Conservation (phyloP, 2,888 invertebrate genomes). For the Chirona hameri region DNA sequence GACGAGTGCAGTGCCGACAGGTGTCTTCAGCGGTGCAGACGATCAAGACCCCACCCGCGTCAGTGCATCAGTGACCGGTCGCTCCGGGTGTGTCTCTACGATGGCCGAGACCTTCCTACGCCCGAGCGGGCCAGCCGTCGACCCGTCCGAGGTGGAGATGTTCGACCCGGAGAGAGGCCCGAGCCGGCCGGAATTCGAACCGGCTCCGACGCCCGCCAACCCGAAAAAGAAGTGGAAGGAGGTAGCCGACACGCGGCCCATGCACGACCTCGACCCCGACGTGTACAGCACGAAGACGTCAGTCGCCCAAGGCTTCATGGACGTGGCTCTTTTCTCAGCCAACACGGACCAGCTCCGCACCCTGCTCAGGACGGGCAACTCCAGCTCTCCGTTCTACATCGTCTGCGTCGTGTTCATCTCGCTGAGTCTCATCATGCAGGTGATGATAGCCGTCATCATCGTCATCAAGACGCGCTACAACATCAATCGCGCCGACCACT, state of each 20-base stretch:
- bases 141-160: conserved; percentile 5
- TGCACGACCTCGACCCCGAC: neutral
- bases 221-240: neutral
- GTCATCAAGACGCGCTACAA: conserved; percentile 4
- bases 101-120: neutral
- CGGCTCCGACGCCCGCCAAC: neutral
- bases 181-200: neutral
- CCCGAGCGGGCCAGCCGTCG: neutral
- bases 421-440: neutral
- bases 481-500: neutral
- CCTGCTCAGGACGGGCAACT: conserved; percentile 1
- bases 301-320: conserved; percentile 9
- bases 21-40: no score
- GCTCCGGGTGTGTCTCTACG: neutral
- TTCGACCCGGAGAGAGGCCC: neutral
- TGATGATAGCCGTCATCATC: neutral
- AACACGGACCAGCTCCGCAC: conserved; percentile 13
- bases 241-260: neutral
- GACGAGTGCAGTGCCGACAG: neutral
- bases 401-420: neutral
- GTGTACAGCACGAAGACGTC: conserved; percentile 9
- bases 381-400: neutral
- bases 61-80: neutral
- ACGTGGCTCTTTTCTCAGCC: neutral
- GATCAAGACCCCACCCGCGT: no score